phyloP scores from a whole-genome alignment of 2,113 vertebrate genomes.

The Albula goreensis region DNA sequence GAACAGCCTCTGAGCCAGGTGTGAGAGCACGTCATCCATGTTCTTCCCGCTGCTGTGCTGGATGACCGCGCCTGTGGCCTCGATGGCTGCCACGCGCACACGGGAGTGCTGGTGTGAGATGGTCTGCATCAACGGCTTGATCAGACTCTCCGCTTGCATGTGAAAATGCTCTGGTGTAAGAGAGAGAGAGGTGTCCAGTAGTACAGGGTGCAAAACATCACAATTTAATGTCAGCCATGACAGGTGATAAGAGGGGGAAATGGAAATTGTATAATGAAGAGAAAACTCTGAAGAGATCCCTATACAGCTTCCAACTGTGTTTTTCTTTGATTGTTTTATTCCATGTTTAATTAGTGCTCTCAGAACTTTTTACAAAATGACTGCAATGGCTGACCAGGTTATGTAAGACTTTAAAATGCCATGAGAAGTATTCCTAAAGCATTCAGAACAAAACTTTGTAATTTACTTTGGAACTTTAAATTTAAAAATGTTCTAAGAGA shows the following conservation, averaged over 20 bases:
- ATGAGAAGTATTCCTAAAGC: no score
- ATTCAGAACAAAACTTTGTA: no score
- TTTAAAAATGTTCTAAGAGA: no score
- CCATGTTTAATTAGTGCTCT: no score
- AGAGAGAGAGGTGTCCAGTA: neutral
- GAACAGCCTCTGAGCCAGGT: conserved; percentile 91
- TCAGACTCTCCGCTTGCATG: conserved; percentile 87
- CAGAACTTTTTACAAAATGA: no score
- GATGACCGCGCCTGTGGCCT: conserved; percentile 84
- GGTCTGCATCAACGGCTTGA: conserved; percentile 87
- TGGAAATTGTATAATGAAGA: no score
- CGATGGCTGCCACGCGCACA: conserved; percentile 82
- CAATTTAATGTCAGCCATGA: neutral
- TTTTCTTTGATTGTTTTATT: no score
- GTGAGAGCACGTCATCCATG: conserved; percentile 87
- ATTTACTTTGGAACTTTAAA: no score
- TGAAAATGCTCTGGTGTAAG: conserved; percentile 84
- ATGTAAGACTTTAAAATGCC: no score
- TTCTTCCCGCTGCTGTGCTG: conserved; percentile 81
- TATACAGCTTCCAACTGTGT: no score
- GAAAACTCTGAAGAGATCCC: no score
- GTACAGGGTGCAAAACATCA: neutral
- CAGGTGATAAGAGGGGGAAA: neutral
- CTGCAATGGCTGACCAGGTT: no score
- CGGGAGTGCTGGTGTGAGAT: conserved; percentile 89